Percentiles rank a stretch among this genome's conserved stretches.
These are phyloP conservation scores for Coremacera marginata DNA, from an alignment of 2,888 invertebrate genomes.

Conservation along the genomic window DNA sequence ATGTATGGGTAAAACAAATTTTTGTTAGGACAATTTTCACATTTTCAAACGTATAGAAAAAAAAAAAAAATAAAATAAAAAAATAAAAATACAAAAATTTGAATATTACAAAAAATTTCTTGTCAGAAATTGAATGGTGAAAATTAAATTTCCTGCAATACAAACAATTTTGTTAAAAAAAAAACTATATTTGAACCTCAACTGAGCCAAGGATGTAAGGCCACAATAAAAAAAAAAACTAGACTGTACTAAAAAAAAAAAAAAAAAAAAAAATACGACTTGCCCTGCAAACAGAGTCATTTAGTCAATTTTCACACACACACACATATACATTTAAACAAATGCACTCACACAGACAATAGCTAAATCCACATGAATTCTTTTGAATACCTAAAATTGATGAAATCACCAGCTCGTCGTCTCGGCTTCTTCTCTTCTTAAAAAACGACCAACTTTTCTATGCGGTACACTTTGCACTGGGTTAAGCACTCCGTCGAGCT, in stretches of 20 bases:
- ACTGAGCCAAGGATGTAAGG: neutral
- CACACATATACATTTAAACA: conserved; percentile 1
- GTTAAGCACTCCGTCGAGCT: neutral
- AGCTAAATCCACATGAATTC: conserved; percentile 31
- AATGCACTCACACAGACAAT: conserved; percentile 28
- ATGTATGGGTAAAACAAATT: neutral
- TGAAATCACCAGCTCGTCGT: neutral
- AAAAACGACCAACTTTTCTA: neutral
- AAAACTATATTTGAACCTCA: neutral
- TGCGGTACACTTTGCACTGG: too few species aligned
- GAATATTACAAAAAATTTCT: neutral
- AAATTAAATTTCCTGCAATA: neutral
- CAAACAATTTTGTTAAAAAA: neutral
- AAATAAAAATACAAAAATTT: neutral
- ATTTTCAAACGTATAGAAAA: neutral
- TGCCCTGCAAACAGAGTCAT: neutral
- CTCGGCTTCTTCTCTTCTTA: neutral
- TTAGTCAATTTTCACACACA: neutral
- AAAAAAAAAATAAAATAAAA: neutral
- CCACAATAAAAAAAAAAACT: neutral
- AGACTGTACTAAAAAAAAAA: neutral
- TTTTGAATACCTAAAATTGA: conserved; percentile 11
- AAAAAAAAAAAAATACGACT: neutral
- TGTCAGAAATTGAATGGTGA: conserved; percentile 1
- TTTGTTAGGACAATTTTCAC: too few species aligned